phyloP scores from a whole-genome alignment of 2,888 invertebrate species.

The Limnephilus rhombicus region DNA sequence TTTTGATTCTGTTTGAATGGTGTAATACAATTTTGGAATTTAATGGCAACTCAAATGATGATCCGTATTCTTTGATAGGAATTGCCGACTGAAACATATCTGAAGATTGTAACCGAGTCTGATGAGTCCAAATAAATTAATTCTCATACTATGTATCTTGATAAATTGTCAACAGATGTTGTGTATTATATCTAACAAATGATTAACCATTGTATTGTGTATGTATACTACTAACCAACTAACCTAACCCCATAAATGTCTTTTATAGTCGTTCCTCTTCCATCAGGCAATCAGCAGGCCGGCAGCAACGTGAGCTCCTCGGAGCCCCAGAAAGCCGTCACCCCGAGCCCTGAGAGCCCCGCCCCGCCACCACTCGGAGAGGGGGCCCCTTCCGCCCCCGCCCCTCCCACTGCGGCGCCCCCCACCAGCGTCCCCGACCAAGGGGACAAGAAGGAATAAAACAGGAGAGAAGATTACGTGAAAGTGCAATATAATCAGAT shows the following conservation, averaged over 20 bases:
- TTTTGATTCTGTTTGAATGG: not conserved
- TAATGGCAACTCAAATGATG: conserved; percentile 66
- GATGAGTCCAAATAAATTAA: not conserved
- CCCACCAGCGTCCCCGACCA: conserved; percentile 67
- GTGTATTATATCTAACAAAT: not conserved
- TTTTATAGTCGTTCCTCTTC: conserved; percentile 39
- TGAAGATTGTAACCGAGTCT: conserved; percentile 53
- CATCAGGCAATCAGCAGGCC: conserved; percentile 58
- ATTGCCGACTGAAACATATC: conserved; percentile 67
- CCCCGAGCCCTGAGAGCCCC: conserved; percentile 45
- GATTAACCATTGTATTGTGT: not conserved
- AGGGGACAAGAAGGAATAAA: conserved; percentile 53
- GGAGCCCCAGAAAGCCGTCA: conserved; percentile 58
- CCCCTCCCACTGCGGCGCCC: conserved; percentile 47
- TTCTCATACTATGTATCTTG: not conserved
- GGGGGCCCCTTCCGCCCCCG: conserved; percentile 60
- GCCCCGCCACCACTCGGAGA: conserved; percentile 67
- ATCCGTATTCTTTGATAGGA: conserved; percentile 67
- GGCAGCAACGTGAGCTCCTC: conserved; percentile 40
- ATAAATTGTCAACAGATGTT: not conserved
- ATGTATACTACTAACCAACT: conserved; percentile 13
- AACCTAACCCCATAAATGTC: not conserved
- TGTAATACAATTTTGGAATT: too few relatives aligned
- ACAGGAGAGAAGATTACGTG: not conserved
- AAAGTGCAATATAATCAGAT: not conserved